Evolutionary conservation across 2,113 vertebrate genomes (phyloP).

Genomic region (Brachypteracias leptosomus): DNA sequence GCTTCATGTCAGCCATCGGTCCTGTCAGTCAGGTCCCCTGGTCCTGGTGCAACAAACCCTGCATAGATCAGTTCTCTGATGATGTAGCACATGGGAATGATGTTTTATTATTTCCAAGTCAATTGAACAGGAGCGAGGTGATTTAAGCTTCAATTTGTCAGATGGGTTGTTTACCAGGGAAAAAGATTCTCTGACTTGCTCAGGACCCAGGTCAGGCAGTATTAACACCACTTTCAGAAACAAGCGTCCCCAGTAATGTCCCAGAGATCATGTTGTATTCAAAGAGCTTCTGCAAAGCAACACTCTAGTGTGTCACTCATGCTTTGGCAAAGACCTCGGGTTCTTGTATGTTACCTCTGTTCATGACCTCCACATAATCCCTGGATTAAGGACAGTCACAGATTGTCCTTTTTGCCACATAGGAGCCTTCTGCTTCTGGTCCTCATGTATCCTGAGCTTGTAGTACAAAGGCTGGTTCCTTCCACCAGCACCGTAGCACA

Average conservation of each 20-base stretch:
- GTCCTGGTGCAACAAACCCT: not conserved
- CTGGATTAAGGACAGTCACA: not conserved
- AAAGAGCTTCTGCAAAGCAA: not conserved
- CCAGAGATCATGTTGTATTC: not conserved
- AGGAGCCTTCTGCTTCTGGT: not conserved
- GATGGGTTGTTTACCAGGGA: not conserved
- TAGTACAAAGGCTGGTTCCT: not conserved
- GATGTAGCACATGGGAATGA: not conserved
- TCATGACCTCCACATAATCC: not conserved
- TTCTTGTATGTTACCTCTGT: not conserved
- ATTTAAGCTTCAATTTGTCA: not conserved
- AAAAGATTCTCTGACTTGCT: not conserved
- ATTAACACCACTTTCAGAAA: not conserved
- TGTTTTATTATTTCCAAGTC: not conserved
- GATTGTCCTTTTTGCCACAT: not conserved
- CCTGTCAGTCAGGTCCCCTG: not conserved
- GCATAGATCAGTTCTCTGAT: not conserved
- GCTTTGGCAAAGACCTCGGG: not conserved
- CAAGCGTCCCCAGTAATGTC: not conserved
- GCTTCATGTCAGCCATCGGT: not conserved
- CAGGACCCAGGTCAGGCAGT: not conserved
- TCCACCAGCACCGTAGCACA: not conserved
- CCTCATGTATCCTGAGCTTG: not conserved
- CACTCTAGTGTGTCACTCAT: not conserved
- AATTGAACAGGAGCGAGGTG: not conserved